Base-by-base conservation (phyloP, 2,113 vertebrate genomes). In the Rana temporaria region DNA sequence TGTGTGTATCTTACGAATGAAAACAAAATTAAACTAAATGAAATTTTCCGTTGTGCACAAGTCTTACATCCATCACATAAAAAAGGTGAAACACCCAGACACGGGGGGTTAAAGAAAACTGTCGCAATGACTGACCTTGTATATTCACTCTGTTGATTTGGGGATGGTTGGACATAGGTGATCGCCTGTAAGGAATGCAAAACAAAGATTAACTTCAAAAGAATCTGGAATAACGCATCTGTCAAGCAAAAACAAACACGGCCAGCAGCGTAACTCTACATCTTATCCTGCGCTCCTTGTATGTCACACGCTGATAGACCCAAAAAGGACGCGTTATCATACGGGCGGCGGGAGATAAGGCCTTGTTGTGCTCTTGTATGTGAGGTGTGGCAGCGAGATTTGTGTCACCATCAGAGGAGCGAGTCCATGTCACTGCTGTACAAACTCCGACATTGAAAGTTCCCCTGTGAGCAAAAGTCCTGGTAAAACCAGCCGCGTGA, bases 131-230 rank as follows among this genome's bases (percentile, higher is more conserved):
- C 94, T 17, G 92, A 99, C 98, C 98, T 93, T 96, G 96, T 78
- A 96, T 91, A 86, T 93, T 96, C 75, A 95, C 94, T 92, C 93
- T 97, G 89, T 95, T 92, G 75, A 95, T 85, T 18, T 95, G 87
- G 1, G 96, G 95, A 85, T 97, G 98, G 85, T 87, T 95, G 4
- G 93, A 87, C 55, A 93, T 96, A 56, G 97, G 97, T 78, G 97
- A 98, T 86, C 97, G 95, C 93, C 98, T 99, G 85, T 24, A 65
- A 87, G 84, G 85, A 79, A 26, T 18, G 30, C 0, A 62, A 80
- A 60, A 71, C 26, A 17, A 3, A 42, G 9, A 67, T 57, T 52
- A 30, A 22, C 66, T 11, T 48, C 2, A 53, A 17, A 30, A 52
- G 16, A 42, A 75, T 14, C 8, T 42, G n/a, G 32, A 75, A 16